Conservation (phyloP, 1,140 invertebrate genomes). For the Lordiphosa stackelbergi region DNA sequence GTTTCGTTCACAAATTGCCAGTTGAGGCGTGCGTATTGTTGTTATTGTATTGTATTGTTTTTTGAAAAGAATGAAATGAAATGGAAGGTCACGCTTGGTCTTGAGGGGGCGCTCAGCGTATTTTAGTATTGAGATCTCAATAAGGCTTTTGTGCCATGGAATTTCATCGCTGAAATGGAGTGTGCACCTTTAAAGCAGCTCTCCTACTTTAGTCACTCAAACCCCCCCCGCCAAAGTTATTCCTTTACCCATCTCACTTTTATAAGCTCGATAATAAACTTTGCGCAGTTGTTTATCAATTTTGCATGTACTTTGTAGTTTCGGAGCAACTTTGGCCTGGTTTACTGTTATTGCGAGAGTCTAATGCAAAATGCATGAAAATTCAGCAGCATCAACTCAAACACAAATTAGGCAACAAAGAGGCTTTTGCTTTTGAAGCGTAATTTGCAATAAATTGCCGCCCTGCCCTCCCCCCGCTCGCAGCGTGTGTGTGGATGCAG, state of each 20-base stretch:
- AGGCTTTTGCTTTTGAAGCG: conserved; percentile 68
- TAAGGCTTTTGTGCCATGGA: conserved; percentile 10
- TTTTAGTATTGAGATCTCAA: conserved; percentile 33
- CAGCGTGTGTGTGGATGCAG: conserved; percentile 8
- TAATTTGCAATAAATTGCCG: conserved; percentile 75
- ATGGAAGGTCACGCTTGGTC: conserved; percentile 23
- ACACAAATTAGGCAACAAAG: conserved; percentile 62
- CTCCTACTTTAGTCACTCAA: too few relatives aligned
- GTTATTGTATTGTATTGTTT: conserved; percentile 54
- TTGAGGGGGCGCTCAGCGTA: conserved; percentile 21
- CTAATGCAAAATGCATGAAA: conserved; percentile 64
- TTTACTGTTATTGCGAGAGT: conserved; percentile 34
- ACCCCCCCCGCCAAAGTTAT: too few relatives aligned
- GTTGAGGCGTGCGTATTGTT: conserved; percentile 39
- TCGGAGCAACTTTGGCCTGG: conserved; percentile 2
- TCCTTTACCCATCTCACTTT: background rate
- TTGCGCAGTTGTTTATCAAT: conserved; percentile 22
- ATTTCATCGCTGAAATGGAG: background rate
- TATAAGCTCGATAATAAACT: conserved; percentile 9
- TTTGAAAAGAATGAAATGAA: conserved; percentile 38
- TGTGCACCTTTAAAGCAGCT: background rate
- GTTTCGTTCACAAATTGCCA: conserved; percentile 60
- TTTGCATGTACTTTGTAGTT: conserved; percentile 27
- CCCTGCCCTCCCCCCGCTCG: conserved; percentile 33
- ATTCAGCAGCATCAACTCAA: conserved; percentile 23